Base-by-base conservation (phyloP, 2,888 invertebrate genomes). In the Carterocephalus palaemon region DNA sequence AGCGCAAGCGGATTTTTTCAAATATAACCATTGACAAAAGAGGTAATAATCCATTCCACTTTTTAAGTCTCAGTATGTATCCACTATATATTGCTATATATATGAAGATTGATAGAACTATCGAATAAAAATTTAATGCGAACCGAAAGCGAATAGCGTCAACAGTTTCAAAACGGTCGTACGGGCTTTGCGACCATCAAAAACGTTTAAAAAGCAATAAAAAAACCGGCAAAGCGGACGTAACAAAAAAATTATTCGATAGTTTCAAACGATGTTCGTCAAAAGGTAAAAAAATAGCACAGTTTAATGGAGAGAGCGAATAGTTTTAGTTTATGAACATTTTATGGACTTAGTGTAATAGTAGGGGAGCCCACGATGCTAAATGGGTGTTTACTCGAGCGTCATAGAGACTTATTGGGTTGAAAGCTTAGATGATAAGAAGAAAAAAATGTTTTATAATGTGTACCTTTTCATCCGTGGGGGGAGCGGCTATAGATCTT, bases 261-360 rank as follows among this genome's bases (percentile, higher is more conserved):
- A 13, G 24, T 28, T 28, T 38, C 37, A 38, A 38, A 38, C 37
- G 37, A 38, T 9, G 24, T 36, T 16, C 20, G 15, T 5, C 10
- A 28, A 37, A 38, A 28, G 26, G n/a, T 36, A 36, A 36, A 38
- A 37, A n/a, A 28, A 28, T 23, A 28, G 12, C 8, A 28, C 10
- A 24, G 38, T 38, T 38, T 28, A 38, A 38, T 38, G 34, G 34
- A 38, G 12, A 28, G 26, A 17, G 17, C 10, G 28, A 38, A 38
- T 26, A 16, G 38, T 36, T 26, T 26, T 7, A 12, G 17, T 12
- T 19, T 17, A 16, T 38, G 16, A 28, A 38, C 2, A 19, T 38
- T 38, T 38, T 38, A 38, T 28, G 4, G 19, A 12, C 28, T 38
- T 26, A 10, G 12, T 13, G 12, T 8, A 23, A 23, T 2, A n/a